phyloP scores from a whole-genome alignment of 2,888 invertebrate species.

The Pyrgus malvae region DNA sequence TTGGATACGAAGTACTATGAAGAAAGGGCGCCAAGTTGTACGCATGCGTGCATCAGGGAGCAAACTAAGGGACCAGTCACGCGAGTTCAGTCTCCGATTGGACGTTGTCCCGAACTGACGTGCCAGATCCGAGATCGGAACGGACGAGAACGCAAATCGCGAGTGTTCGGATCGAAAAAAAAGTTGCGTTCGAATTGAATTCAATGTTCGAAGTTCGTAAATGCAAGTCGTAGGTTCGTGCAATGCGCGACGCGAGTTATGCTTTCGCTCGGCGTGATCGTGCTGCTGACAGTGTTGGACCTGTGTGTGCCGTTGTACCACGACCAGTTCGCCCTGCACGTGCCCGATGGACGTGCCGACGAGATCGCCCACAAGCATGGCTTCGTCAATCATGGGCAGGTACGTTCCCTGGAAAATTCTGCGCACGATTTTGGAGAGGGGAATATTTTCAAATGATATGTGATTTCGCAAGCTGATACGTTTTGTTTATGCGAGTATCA shows the following conservation, averaged over 20 bases:
- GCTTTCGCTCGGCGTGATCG: constrained; percentile 62
- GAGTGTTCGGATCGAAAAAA: constrained; percentile 41
- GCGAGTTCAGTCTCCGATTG: constrained; percentile 59
- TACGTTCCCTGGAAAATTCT: constrained; percentile 40
- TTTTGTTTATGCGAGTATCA: no score
- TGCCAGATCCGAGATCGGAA: constrained; percentile 27
- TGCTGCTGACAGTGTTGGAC: constrained; percentile 70
- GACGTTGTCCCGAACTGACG: constrained; percentile 48
- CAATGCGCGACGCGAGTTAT: constrained; percentile 71
- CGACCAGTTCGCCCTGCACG: constrained; percentile 66
- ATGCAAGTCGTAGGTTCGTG: constrained; percentile 57
- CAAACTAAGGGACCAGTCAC: constrained; percentile 52
- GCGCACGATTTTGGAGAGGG: not conserved
- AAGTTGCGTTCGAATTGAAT: constrained; percentile 26
- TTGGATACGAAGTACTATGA: constrained; percentile 56
- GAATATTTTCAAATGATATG: no score
- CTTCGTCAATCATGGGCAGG: constrained; percentile 76
- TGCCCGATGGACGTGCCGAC: constrained; percentile 66
- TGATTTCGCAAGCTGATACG: no score
- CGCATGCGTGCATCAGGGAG: constrained; percentile 58
- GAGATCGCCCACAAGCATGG: constrained; percentile 72
- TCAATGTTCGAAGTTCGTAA: constrained; percentile 28
- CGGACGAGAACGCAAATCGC: constrained; percentile 33
- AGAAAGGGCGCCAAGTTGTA: constrained; percentile 75
- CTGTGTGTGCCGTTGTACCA: constrained; percentile 72